Evolutionary conservation across 2,113 vertebrate species (phyloP).

Genomic region (Centropus bengalensis): DNA sequence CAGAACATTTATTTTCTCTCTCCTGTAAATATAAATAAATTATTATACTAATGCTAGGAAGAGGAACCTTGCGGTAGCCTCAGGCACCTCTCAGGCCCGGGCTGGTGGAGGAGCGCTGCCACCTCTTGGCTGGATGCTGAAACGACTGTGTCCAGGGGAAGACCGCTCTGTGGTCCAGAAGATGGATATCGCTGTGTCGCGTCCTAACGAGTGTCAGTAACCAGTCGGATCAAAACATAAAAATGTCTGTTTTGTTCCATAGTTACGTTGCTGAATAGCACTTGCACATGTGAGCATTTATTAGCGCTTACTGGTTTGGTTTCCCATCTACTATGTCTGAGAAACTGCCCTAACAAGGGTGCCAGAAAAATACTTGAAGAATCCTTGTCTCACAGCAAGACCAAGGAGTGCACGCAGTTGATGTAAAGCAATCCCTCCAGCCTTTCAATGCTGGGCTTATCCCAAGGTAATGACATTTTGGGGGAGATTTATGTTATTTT

Average conservation of each 20-base stretch:
- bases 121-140: constrained; percentile 69
- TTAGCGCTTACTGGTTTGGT: background rate
- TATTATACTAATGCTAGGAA: background rate
- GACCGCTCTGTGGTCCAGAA: background rate
- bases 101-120: constrained; percentile 71
- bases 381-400: background rate
- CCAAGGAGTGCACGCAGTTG: background rate
- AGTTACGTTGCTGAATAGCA: background rate
- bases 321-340: background rate
- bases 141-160: background rate
- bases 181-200: background rate
- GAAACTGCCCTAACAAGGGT: background rate
- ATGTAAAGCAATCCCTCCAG: constrained; percentile 48
- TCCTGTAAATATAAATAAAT: constrained; percentile 19
- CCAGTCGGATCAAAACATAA: fast-evolving
- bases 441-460: constrained; percentile 43
- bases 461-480: constrained; percentile 52
- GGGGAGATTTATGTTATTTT: constrained; percentile 64
- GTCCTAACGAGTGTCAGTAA: background rate
- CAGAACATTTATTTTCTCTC: background rate
- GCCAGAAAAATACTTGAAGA: constrained; percentile 9
- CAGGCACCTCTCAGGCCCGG: no score
- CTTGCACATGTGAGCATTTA: background rate
- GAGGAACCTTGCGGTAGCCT: background rate
- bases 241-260: background rate